Conservation (phyloP, 2,113 vertebrate genomes). For the Etheostoma cragini region DNA sequence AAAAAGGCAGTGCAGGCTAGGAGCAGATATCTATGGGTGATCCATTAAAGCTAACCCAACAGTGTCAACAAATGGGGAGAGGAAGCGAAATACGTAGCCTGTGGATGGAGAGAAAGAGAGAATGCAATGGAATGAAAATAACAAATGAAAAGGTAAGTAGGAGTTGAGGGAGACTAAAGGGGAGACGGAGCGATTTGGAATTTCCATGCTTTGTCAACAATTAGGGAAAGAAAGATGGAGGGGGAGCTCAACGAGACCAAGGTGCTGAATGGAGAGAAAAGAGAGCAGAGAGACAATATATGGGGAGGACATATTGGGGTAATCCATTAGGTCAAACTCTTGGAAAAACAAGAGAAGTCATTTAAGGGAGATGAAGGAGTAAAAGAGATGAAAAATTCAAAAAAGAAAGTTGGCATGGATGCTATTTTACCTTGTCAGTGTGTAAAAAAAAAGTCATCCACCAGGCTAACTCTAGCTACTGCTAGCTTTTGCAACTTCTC, state of each 20-base stretch:
- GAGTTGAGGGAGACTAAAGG: conserved; percentile 21
- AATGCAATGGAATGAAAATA: conserved; percentile 19
- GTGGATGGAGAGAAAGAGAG: not conserved
- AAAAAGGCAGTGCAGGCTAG: conserved; percentile 39
- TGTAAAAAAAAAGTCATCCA: not conserved
- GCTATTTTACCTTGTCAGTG: conserved; percentile 25
- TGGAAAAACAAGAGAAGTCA: conserved; percentile 48
- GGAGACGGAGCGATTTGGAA: conserved; percentile 31
- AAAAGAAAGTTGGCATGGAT: conserved; percentile 3
- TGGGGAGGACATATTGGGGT: conserved; percentile 39
- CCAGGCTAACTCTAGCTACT: not conserved
- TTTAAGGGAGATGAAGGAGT: conserved; percentile 15
- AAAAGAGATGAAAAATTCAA: not conserved
- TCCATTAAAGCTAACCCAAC: conserved; percentile 72
- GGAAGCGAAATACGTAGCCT: conserved; percentile 24
- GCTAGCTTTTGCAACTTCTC: conserved; percentile 6
- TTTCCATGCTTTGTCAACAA: conserved; percentile 61
- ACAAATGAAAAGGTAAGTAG: conserved; percentile 57
- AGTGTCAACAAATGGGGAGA: conserved; percentile 67
- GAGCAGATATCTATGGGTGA: conserved; percentile 66
- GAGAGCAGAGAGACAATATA: conserved; percentile 19
- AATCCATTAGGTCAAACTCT: conserved; percentile 57
- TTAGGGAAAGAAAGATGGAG: conserved; percentile 50
- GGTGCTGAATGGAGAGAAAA: conserved; percentile 46
- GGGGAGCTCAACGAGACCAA: conserved; percentile 7